phyloP scores from a whole-genome alignment of 1,140 invertebrate genomes.

The Drosophila leontia region DNA sequence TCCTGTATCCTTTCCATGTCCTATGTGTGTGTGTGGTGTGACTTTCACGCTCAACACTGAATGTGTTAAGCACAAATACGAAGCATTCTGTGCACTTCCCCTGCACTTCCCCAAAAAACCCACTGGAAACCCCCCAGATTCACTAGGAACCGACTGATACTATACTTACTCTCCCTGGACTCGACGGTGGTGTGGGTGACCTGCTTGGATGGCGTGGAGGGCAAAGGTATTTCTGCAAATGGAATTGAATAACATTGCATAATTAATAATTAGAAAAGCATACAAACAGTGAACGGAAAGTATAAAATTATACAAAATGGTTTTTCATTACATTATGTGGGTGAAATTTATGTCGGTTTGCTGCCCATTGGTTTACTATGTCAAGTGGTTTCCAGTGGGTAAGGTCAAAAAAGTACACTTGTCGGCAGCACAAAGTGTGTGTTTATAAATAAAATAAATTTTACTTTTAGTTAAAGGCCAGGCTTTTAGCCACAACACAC shows the following conservation, averaged over 20 bases:
- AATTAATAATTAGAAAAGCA: constrained; percentile 70
- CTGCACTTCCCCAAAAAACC: not conserved
- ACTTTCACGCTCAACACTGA: constrained; percentile 68
- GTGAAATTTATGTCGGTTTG: constrained; percentile 24
- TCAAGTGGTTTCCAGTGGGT: constrained; percentile 50
- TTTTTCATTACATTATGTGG: constrained; percentile 64
- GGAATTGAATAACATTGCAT: constrained; percentile 74
- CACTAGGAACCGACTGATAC: constrained; percentile 53
- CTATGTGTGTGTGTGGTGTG: constrained; percentile 63
- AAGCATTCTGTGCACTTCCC: constrained; percentile 13
- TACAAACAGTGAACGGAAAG: constrained; percentile 5
- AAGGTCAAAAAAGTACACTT: constrained; percentile 52
- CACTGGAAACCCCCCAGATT: not conserved
- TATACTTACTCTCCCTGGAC: constrained; percentile 85
- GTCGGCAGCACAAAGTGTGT: constrained; percentile 15
- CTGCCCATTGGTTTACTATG: constrained; percentile 56
- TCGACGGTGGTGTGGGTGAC: constrained; percentile 83
- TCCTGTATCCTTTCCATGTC: constrained; percentile 58
- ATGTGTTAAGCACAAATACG: constrained; percentile 77
- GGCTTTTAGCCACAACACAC: not conserved
- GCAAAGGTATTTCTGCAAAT: constrained; percentile 84
- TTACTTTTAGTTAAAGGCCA: constrained; percentile 8
- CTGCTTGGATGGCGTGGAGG: constrained; percentile 85
- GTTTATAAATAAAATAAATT: constrained; percentile 21
- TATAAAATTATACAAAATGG: constrained; percentile 55